phyloP scores from a whole-genome alignment of 2,888 invertebrate genomes.

The Neria commutata region DNA sequence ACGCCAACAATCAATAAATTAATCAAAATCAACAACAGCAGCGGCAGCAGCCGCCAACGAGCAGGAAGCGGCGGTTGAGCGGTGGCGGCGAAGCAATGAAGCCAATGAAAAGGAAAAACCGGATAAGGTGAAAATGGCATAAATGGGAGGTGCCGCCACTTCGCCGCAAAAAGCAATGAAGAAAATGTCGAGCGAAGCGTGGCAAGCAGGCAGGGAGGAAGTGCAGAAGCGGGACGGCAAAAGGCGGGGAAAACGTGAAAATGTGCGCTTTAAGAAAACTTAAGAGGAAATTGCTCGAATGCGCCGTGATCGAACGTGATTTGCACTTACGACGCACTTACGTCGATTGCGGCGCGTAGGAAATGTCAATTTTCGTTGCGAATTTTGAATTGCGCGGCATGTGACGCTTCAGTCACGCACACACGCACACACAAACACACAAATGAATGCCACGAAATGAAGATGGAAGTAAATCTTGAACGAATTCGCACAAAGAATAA shows the following conservation, averaged over 20 bases:
- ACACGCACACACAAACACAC: too few species aligned
- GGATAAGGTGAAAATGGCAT: not conserved
- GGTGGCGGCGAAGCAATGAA: too few species aligned
- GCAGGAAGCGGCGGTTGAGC: not conserved
- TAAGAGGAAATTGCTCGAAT: constrained; percentile 1
- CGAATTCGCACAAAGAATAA: too few species aligned
- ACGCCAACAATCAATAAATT: constrained; percentile 58
- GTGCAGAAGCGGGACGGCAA: constrained; percentile 34
- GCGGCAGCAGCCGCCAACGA: constrained; percentile 46
- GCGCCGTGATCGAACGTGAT: too few species aligned
- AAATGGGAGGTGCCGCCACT: not conserved
- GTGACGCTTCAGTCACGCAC: too few species aligned
- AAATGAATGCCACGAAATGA: too few species aligned
- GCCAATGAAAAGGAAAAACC: not conserved
- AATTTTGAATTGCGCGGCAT: too few species aligned
- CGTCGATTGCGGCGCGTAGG: not conserved
- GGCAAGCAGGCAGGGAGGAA: not conserved
- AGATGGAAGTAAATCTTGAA: too few species aligned
- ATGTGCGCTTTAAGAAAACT: constrained; percentile 22
- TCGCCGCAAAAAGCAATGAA: not conserved
- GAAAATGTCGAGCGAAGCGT: not conserved
- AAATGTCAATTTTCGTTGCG: not conserved
- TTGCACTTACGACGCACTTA: too few species aligned
- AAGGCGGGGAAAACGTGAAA: constrained; percentile 43
- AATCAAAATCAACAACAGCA: constrained; percentile 56